phyloP scores from a whole-genome alignment of 2,888 invertebrate genomes.

The Trachelus stipa region DNA sequence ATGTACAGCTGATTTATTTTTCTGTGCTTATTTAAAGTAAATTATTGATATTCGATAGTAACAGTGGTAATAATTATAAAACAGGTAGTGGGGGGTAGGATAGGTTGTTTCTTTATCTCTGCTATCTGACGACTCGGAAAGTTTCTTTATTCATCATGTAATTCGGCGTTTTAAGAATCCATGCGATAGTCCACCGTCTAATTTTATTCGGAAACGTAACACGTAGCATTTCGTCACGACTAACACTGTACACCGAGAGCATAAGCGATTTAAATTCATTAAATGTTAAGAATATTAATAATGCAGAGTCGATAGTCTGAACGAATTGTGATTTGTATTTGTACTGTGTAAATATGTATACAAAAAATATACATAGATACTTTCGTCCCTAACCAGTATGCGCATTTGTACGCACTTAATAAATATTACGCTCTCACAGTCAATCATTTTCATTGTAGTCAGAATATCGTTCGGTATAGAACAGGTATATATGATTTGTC shows the following conservation, averaged over 20 bases:
- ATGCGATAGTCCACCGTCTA: constrained; percentile 37
- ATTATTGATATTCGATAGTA: constrained; percentile 30
- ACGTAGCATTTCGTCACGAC: not conserved
- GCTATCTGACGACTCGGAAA: not conserved
- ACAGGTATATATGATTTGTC: not conserved
- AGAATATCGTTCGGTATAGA: not conserved
- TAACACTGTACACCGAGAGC: not conserved
- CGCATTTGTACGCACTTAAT: constrained; percentile 49
- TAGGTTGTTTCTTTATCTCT: not conserved
- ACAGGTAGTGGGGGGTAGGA: constrained; percentile 27
- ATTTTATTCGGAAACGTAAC: constrained; percentile 1
- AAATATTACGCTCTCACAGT: constrained; percentile 37
- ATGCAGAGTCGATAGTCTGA: not conserved
- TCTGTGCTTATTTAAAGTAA: constrained; percentile 42
- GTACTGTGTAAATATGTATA: not conserved
- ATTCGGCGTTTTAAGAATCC: constrained; percentile 55
- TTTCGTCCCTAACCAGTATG: constrained; percentile 40
- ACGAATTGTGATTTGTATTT: not conserved
- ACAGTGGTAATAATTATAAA: constrained; percentile 44
- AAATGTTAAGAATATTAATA: not conserved
- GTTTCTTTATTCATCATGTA: constrained; percentile 21
- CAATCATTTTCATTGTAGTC: not conserved
- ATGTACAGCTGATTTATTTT: constrained; percentile 65
- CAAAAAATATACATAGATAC: not conserved
- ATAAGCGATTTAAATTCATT: not conserved